Evolutionary conservation across 92 coral and sea anemone genomes (phyloP).

Genomic region (Umimayanthus kanabou): DNA sequence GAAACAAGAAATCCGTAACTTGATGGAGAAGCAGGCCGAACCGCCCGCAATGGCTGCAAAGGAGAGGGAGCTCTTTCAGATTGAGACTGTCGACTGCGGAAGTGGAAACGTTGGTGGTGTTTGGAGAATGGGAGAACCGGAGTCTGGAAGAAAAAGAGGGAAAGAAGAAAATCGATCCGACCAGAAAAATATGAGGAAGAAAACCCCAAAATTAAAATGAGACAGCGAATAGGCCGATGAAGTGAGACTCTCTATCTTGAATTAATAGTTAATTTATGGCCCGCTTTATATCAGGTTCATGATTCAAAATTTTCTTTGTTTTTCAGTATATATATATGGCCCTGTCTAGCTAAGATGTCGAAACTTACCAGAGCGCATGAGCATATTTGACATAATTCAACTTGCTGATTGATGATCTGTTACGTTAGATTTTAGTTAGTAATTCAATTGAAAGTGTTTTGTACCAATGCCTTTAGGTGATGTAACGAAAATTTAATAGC

Average conservation of each 20-base stretch:
- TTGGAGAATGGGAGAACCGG: neutral
- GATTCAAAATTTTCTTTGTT: neutral
- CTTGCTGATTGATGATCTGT: too few species aligned
- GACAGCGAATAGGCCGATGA: neutral
- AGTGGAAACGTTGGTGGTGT: neutral
- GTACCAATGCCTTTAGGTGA: too few species aligned
- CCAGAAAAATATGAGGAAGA: neutral
- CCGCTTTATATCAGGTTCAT: too few species aligned
- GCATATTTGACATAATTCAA: too few species aligned
- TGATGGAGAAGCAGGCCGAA: conserved; percentile 4
- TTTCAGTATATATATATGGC: too few species aligned
- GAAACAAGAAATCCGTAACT: conserved; percentile 3
- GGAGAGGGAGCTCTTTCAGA: neutral
- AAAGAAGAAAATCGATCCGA: neutral
- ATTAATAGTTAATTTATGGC: neutral
- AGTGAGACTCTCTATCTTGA: neutral
- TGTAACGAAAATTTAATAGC: too few species aligned
- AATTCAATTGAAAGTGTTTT: too few species aligned
- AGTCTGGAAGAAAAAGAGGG: neutral
- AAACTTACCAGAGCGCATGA: too few species aligned
- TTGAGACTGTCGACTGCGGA: neutral
- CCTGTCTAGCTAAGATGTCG: too few species aligned
- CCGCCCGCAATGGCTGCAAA: neutral
- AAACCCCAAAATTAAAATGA: neutral
- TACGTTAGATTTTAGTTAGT: too few species aligned